Evolutionary conservation across 1,140 invertebrate species (phyloP), one percentile per base, ranked within the genome.

Genomic region (Ridgeia piscesae): DNA sequence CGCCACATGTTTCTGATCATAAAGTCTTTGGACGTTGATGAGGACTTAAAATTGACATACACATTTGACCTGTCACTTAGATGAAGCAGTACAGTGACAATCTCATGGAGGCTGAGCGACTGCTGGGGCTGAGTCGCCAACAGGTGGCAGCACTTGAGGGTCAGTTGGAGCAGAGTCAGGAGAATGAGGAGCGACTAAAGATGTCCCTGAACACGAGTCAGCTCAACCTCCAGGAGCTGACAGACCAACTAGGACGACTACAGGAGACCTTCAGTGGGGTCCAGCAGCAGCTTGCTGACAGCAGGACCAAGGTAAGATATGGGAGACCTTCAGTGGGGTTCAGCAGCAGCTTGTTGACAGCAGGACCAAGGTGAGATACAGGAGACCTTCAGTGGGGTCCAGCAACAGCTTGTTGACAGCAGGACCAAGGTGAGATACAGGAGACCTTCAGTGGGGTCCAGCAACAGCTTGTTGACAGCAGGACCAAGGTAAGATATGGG

Each of bases 221-320:
- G 93, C 95, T 95, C 92, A 95, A 95, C 92, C 95, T 94, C 91
- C 93, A 93, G 58, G 94, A 95, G 94, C 89, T 92, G 34, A 93
- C 93, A 58, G 93, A 94, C 6, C 95, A 95, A 94, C 92, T 95
- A 1, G 92, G 89, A 11, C 94, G 94, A 35, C 92, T 95, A 34
- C 94, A 95, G 93, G 92, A 93, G 31, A 94, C 94, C 8, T 92
- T 95, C 14, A 93, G 93, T 88, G 93, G 89, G 42, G 92, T 94
- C 88, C 94, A 95, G 91, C 94, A 95, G 58, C 95, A 95, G 91
- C 93, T 95, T 14, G 93, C 94, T 0, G 94, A 95, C 33, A 94
- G 94, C 88, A 92, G 95, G 27, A 94, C 94, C 42, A 93, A 94
- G 93, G 94, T 95, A 35, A 93, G 4, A 34, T 33, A 6, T 8